Evolutionary conservation across 2,113 vertebrate species (phyloP), one percentile per base, ranked within the genome.

Genomic region (Mastomys coucha): DNA sequence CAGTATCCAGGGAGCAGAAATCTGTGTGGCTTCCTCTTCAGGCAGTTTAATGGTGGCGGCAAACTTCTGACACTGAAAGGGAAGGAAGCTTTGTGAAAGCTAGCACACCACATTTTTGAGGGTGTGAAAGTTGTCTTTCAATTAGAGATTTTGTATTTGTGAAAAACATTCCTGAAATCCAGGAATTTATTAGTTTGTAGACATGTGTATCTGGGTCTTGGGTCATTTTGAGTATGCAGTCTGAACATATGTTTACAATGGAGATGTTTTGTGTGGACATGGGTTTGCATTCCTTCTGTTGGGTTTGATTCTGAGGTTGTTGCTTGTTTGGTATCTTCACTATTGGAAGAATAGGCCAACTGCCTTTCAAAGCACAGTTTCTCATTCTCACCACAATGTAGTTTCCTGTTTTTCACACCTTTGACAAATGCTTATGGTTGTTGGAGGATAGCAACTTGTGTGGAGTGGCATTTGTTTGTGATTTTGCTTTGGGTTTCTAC

Each of bases 21-120:
- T 95, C 91, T 97, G 96, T 94, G 8, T 93, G 49, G 94, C 97
- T 98, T 97, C 97, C 98, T 90, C 96, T 98, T 97, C 96, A 97
- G 91, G 88, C 89, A 92, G 88, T 96, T 0, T n/a, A 96, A 98
- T 97, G 97, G 98, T 98, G 96, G 26, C 31, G 7, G 96, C 80
- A 3, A 88, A 65, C 75, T 92, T 92, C 95, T 96, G 82, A 1
- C n/a, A 86, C 58, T 76, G 51, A 96, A 96, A 98, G 96, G 96
- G 81, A 88, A 94, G 78, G 91, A 69, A 73, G 85, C 96, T 96
- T 90, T 77, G 65, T 67, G 85, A 95, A 70, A 94, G 56, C 45
- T 13, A 0, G 0, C 85, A 39, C 31, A 42, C 6, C 42, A 28
- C 77, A 75, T 67, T 7, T 77, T 76, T 75, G 28, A 1, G 0